These are phyloP conservation scores for Xiphorhynchus erythropygius DNA, from an alignment of 2,797 vertebrate genomes.

Conservation along the genomic window DNA sequence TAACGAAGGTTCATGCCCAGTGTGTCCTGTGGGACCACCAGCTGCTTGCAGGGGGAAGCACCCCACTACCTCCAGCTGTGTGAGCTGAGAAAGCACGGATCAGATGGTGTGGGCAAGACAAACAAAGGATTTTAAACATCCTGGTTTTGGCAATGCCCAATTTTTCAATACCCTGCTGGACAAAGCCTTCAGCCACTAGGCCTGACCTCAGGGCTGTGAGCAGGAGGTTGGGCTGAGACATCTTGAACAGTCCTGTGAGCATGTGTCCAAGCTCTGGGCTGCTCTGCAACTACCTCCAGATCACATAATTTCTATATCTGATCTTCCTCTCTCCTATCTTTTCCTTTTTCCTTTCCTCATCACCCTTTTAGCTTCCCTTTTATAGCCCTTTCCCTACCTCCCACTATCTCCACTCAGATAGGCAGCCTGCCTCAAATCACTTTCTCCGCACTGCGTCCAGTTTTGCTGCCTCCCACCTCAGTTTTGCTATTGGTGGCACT, in stretches of 20 bases:
- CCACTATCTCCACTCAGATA: neutral
- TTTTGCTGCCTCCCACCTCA: neutral
- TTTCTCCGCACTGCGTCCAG: neutral
- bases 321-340: neutral
- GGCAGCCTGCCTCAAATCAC: neutral
- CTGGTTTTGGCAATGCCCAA: neutral
- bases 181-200: neutral
- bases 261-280: too few relatives aligned
- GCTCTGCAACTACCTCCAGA: neutral
- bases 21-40: too few relatives aligned
- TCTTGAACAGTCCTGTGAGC: neutral
- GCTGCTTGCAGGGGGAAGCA: accelerated
- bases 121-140: neutral
- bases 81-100: accelerated
- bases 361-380: neutral
- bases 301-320: accelerated
- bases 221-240: neutral
- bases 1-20: neutral
- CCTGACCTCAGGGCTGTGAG: neutral
- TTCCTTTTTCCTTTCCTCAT: neutral
- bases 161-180: neutral
- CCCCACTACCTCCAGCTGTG: neutral
- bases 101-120: neutral
- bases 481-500: neutral
- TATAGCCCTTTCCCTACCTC: neutral